Base-by-base conservation (phyloP, 2,797 vertebrate species). In the Limosa lapponica region DNA sequence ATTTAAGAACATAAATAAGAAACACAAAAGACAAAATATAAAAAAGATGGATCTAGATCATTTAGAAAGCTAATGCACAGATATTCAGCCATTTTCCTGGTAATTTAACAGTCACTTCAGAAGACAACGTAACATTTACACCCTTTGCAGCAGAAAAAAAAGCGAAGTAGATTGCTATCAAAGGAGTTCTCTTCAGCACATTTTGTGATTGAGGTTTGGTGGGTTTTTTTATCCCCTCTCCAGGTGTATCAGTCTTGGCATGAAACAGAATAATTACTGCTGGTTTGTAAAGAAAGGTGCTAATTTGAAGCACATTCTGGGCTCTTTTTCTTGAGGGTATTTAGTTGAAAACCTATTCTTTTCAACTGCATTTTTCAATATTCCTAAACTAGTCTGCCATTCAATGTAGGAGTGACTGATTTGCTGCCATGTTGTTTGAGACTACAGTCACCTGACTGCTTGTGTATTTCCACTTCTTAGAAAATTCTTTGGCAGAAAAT, bases 211-310 rank as follows among this genome's bases (percentile, higher is more conserved):
- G 54, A 73, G 13, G 37, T 89, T 92, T 89, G 41, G 41, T 32
- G 30, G 11, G 2, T 30, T 55, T 64, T 93, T 93, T 88, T 15
- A 89, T 90, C 37, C 49, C 34, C 32, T 93, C 70, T 82, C 75
- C 89, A 74, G 73, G 51, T 75, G 36, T 82, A 64, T 70, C 61
- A 57, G 39, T 44, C 64, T 94, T 86, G 66, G 61, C 28, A 41
- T 84, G 91, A 94, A 96, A 89, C 32, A 84, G 69, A 79, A 30
- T 59, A 82, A 92, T 89, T 95, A 90, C 65, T 69, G 23, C 58
- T 62, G 44, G 39, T 67, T 81, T 89, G 79, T 34, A 73, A 72
- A 83, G 49, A 83, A 84, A 93, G 67, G 84, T 79, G 91, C 91
- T 90, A 51, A 87, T 96, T 94, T 94, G 48, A 83, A 90, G 61